Evolutionary conservation across 2,888 invertebrate genomes (phyloP).

Genomic region (Scelioninae gen. 1): DNA sequence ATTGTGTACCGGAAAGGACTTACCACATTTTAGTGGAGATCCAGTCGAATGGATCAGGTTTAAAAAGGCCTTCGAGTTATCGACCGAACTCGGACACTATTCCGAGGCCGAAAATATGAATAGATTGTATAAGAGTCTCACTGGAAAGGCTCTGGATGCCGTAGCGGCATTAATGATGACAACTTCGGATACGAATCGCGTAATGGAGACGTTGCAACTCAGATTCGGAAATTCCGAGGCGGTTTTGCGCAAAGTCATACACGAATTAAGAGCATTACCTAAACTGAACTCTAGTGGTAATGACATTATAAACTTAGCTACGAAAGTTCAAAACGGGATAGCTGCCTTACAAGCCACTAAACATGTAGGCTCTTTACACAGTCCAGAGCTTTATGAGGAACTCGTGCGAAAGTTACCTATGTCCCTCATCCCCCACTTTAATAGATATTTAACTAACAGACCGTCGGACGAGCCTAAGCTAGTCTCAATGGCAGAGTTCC

Average conservation of each 20-base stretch:
- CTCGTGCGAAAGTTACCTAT: too few species aligned
- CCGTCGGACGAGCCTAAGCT: too few species aligned
- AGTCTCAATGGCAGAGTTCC: too few species aligned
- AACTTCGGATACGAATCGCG: not conserved
- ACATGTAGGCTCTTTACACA: slow-evolving; percentile 21
- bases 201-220: slow-evolving; percentile 48
- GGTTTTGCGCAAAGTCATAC: slow-evolving; percentile 19
- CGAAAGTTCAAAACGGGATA: slow-evolving; percentile 42
- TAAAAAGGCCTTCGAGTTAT: slow-evolving; percentile 41
- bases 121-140: slow-evolving; percentile 36
- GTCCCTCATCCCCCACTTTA: too few species aligned
- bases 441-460: too few species aligned
- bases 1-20: not conserved
- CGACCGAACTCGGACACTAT: slow-evolving; percentile 46
- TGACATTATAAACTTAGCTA: slow-evolving; percentile 42
- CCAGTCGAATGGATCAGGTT: slow-evolving; percentile 56
- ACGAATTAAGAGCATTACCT: slow-evolving; percentile 46
- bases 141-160: slow-evolving; percentile 52
- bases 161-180: slow-evolving; percentile 55
- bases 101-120: slow-evolving; percentile 56
- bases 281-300: slow-evolving; percentile 9
- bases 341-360: slow-evolving; percentile 38
- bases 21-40: slow-evolving; percentile 45
- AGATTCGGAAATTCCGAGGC: slow-evolving; percentile 58
- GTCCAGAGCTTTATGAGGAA: too few species aligned